These are phyloP conservation scores for Hydrophis major DNA, from an alignment of 2,797 vertebrate genomes.

Conservation along the genomic window DNA sequence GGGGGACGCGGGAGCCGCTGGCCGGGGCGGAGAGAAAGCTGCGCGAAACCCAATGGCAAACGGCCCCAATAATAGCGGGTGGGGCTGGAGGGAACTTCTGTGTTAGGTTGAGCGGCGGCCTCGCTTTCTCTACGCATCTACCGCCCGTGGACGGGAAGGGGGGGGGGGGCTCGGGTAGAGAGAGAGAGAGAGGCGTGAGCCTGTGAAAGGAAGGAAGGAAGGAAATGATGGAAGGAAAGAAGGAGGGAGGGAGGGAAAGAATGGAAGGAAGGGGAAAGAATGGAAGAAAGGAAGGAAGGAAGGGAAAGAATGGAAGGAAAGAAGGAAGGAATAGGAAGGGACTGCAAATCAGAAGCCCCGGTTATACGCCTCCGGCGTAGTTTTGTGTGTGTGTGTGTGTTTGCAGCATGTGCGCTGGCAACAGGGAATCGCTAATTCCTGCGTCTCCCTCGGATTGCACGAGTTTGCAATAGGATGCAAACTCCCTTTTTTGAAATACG, in stretches of 20 bases:
- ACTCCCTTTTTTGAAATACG: background rate
- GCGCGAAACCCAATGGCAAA: background rate
- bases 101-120: constrained; percentile 41
- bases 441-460: background rate
- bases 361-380: background rate
- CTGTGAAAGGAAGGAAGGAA: background rate
- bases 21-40: background rate
- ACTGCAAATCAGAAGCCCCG: background rate
- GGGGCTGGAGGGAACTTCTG: background rate
- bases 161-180: background rate
- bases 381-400: no score
- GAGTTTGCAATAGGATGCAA: no score
- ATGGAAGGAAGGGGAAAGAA: no score
- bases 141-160: background rate
- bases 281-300: no score
- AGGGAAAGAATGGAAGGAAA: no score
- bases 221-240: no score
- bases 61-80: background rate
- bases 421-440: background rate
- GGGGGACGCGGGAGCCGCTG: background rate
- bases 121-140: constrained; percentile 7
- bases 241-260: no score
- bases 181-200: background rate
- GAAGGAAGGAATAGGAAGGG: no score
- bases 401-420: background rate